These are phyloP conservation scores for Chaetops frenatus DNA, from an alignment of 2,113 vertebrate genomes.

Conservation along the genomic window DNA sequence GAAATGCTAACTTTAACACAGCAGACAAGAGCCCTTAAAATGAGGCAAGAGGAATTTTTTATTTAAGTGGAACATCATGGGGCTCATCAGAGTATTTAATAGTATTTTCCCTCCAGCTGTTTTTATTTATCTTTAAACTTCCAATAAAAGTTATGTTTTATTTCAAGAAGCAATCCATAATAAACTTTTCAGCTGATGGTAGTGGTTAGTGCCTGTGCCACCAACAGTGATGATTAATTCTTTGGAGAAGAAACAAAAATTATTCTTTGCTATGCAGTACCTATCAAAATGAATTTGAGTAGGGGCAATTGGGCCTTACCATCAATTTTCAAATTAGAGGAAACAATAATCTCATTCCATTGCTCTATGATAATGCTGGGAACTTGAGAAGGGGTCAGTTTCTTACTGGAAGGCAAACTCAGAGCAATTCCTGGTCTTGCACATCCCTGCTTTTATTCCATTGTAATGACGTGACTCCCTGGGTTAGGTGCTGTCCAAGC, in stretches of 20 bases:
- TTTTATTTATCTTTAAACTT: constrained; percentile 81
- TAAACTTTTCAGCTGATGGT: constrained; percentile 82
- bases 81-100: constrained; percentile 58
- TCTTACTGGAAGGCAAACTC: constrained; percentile 37
- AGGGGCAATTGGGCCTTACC: neutral
- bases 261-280: neutral
- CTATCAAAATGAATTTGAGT: constrained; percentile 33
- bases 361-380: constrained; percentile 37
- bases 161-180: constrained; percentile 82
- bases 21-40: constrained; percentile 52
- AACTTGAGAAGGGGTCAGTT: constrained; percentile 33
- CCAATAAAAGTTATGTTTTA: constrained; percentile 75
- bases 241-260: constrained; percentile 11
- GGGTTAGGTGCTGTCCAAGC: neutral
- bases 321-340: constrained; percentile 1
- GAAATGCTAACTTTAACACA: constrained; percentile 50
- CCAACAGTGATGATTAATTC: constrained; percentile 64
- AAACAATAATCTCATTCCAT: constrained; percentile 59
- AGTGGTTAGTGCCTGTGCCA: constrained; percentile 69
- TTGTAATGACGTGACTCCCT: neutral
- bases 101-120: constrained; percentile 75
- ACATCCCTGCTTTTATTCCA: neutral
- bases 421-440: neutral
- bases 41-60: constrained; percentile 66
- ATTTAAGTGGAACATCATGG: constrained; percentile 69